Conservation (phyloP, 2,888 invertebrate genomes). For the Leucophora obtusa region DNA sequence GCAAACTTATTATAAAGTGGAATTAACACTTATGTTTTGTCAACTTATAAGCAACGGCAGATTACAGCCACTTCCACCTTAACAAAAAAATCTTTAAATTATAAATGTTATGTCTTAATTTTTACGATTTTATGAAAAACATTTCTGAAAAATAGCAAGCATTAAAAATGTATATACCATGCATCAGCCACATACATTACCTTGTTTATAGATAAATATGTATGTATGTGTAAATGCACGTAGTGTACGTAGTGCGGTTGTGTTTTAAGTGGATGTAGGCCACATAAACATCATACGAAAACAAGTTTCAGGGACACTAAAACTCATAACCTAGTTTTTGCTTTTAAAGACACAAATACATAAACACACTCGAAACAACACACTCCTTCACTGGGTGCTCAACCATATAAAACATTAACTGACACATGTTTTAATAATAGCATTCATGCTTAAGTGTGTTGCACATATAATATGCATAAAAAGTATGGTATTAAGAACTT, state of each 20-base stretch:
- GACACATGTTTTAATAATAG: constrained; percentile 61
- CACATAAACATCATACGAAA: constrained; percentile 51
- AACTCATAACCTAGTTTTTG: constrained; percentile 60
- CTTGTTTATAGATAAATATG: constrained; percentile 1
- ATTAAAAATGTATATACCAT: background rate
- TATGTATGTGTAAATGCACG: background rate
- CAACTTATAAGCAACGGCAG: too few relatives aligned
- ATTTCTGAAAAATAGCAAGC: background rate
- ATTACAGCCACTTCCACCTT: too few relatives aligned
- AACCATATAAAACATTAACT: constrained; percentile 46
- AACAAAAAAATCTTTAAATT: background rate
- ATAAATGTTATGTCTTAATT: background rate
- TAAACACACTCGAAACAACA: background rate
- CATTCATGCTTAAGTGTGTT: constrained; percentile 45
- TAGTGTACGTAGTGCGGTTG: background rate
- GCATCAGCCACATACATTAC: background rate
- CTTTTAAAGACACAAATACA: constrained; percentile 13
- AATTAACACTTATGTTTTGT: too few relatives aligned
- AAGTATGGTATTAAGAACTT: too few relatives aligned
- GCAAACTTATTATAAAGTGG: too few relatives aligned
- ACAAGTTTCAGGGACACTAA: constrained; percentile 61
- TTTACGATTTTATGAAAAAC: background rate
- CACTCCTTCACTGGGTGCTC: constrained; percentile 3
- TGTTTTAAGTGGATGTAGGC: constrained; percentile 48
- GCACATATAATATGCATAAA: background rate